These are phyloP conservation scores for Oreochromis aureus DNA, from an alignment of 2,113 vertebrate genomes.

Conservation along the genomic window DNA sequence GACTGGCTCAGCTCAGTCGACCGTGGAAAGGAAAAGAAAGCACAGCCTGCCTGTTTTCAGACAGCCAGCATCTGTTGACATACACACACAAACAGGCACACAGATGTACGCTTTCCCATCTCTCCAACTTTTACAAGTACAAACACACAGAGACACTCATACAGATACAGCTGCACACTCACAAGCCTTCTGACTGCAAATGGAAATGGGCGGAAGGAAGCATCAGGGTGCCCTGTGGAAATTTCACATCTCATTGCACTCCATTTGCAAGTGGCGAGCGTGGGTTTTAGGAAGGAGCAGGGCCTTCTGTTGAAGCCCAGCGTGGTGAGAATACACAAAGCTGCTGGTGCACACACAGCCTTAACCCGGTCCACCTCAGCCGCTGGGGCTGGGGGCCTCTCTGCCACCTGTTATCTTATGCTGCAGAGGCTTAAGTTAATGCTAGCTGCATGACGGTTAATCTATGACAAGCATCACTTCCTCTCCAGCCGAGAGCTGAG, in stretches of 20 bases:
- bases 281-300: conserved; percentile 55
- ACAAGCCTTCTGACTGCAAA: conserved; percentile 53
- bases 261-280: conserved; percentile 67
- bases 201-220: conserved; percentile 55
- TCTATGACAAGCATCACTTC: conserved; percentile 56
- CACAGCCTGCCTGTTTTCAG: conserved; percentile 30
- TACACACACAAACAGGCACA: conserved; percentile 15
- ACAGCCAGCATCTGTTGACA: conserved; percentile 57
- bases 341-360: conserved; percentile 10
- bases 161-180: conserved; percentile 50
- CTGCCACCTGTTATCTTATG: conserved; percentile 57
- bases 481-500: conserved; percentile 25
- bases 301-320: conserved; percentile 48
- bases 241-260: conserved; percentile 75
- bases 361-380: conserved; percentile 32
- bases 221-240: conserved; percentile 61
- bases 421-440: conserved; percentile 49
- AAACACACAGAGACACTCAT: background rate
- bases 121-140: conserved; percentile 6
- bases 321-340: conserved; percentile 52
- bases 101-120: conserved; percentile 33
- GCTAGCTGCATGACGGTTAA: conserved; percentile 55
- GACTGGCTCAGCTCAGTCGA: conserved; percentile 31
- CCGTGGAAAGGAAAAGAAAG: conserved; percentile 3
- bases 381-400: background rate